phyloP scores from a whole-genome alignment of 2,113 vertebrate species.

The Muntiacus muntjak region DNA sequence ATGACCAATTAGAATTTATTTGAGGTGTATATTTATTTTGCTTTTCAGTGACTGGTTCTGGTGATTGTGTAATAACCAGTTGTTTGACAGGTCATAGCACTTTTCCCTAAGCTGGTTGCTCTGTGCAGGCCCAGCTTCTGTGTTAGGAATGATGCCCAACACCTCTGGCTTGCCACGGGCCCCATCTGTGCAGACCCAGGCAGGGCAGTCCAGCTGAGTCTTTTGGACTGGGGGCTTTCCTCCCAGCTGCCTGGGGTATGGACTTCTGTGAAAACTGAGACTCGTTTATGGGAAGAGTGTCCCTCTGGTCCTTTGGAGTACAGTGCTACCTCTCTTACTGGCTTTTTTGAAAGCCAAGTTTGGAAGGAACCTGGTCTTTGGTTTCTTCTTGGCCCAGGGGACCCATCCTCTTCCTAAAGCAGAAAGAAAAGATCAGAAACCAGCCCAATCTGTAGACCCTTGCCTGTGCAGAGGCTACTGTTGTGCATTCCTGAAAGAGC shows the following conservation, averaged over 20 bases:
- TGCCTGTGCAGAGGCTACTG: background rate
- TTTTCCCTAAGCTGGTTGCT: background rate
- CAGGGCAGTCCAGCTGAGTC: background rate
- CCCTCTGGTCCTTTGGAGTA: background rate
- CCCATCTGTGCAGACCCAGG: background rate
- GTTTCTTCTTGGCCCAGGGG: background rate
- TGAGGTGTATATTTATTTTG: background rate
- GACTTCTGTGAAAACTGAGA: slow-evolving; percentile 1
- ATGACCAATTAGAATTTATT: background rate
- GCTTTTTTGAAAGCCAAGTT: background rate
- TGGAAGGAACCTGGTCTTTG: background rate
- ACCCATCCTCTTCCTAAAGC: background rate
- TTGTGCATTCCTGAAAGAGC: slow-evolving; percentile 14
- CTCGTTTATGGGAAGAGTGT: background rate
- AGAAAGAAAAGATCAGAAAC: slow-evolving; percentile 22
- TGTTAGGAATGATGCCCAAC: background rate
- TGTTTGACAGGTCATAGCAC: background rate
- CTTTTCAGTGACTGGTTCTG: background rate
- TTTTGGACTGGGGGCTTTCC: background rate
- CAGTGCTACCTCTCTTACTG: background rate
- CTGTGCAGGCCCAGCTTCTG: background rate
- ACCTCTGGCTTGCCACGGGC: background rate
- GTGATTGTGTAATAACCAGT: background rate
- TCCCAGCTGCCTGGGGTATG: background rate
- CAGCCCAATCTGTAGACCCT: background rate